Conservation (phyloP, 2,888 invertebrate genomes). For the Oscheius sp. region DNA sequence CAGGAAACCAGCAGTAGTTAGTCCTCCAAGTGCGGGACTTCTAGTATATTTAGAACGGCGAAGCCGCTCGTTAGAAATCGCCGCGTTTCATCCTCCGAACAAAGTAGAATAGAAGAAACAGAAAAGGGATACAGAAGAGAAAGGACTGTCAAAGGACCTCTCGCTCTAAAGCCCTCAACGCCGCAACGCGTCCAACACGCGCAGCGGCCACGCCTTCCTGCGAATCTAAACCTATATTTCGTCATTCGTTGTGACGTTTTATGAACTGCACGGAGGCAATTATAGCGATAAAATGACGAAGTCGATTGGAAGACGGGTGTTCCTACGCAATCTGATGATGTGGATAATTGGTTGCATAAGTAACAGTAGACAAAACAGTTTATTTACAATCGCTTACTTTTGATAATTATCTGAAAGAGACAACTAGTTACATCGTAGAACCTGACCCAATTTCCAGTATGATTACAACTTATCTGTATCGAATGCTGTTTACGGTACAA, state of each 20-base stretch:
- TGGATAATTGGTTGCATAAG: no score
- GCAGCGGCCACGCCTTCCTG: slow-evolving; percentile 11
- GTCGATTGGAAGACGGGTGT: no score
- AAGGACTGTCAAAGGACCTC: neutral
- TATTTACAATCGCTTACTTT: no score
- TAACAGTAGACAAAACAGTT: no score
- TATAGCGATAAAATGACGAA: slow-evolving; percentile 25
- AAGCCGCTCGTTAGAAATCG: slow-evolving; percentile 23
- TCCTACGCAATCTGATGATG: no score
- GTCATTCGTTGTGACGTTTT: slow-evolving; percentile 7
- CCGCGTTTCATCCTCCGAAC: slow-evolving; percentile 14
- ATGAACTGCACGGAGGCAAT: slow-evolving; percentile 18
- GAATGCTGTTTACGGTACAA: no score
- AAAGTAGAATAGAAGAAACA: neutral
- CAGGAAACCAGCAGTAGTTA: slow-evolving; percentile 5
- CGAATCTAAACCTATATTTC: slow-evolving; percentile 15
- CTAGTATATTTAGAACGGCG: neutral
- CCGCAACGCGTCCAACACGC: slow-evolving; percentile 1
- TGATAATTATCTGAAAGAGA: no score
- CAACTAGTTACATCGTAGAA: no score
- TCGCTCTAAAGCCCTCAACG: slow-evolving; percentile 12
- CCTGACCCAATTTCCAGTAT: no score
- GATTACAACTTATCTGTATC: no score
- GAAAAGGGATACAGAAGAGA: neutral
- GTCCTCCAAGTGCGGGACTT: neutral